These are phyloP conservation scores for Petroica traversi DNA, from an alignment of 2,113 vertebrate species.

Conservation along the genomic window DNA sequence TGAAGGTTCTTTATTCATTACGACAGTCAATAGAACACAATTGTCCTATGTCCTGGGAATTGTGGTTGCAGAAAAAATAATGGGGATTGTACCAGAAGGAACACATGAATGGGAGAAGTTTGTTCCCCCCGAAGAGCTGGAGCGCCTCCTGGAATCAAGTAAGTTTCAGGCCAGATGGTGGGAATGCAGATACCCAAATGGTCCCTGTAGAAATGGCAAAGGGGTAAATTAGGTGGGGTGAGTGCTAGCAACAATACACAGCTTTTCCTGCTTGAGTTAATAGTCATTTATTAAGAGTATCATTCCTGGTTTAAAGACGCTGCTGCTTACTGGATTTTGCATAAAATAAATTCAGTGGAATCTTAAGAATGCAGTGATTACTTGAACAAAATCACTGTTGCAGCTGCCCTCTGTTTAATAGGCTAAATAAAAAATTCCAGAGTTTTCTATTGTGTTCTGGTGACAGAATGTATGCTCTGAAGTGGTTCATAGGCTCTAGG, in stretches of 20 bases:
- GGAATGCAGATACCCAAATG: background rate
- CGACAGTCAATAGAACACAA: conserved; percentile 92
- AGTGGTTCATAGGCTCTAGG: background rate
- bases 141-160: conserved; percentile 88
- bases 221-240: background rate
- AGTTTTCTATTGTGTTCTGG: background rate
- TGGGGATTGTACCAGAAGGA: conserved; percentile 87
- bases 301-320: background rate
- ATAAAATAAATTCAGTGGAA: background rate
- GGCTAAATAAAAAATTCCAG: background rate
- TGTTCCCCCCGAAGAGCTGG: conserved; percentile 87
- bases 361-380: background rate
- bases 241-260: background rate
- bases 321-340: background rate
- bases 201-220: background rate
- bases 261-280: background rate
- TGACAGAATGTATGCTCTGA: background rate
- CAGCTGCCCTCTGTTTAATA: background rate
- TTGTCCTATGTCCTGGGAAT: conserved; percentile 90
- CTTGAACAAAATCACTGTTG: background rate
- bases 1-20: conserved; percentile 92
- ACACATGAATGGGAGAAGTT: conserved; percentile 98
- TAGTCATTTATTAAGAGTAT: background rate
- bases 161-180: conserved; percentile 64
- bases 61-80: conserved; percentile 85